Evolutionary conservation across 2,113 vertebrate genomes (phyloP), one percentile per base, ranked within the genome.

Genomic region (Alectura lathami): DNA sequence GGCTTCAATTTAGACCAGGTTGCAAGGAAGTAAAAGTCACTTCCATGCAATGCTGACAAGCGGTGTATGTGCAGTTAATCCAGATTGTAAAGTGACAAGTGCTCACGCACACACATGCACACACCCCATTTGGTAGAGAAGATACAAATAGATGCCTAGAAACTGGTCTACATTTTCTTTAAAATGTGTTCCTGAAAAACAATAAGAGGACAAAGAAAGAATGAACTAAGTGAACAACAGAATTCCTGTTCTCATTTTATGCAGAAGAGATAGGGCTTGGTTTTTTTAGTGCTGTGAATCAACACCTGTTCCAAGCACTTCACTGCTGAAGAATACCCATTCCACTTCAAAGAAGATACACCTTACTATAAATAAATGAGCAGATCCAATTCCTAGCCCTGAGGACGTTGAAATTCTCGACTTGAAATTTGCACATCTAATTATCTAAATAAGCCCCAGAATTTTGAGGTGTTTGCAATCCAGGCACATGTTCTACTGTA

Each of bases 91-190:
- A 73, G 62, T 70, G 70, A 9, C 43, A 83, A 79, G 74, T 92
- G 75, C 13, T n/a, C 45, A 48, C 54, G 27, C 32, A 22, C 0
- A 0, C 24, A 48, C 3, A 1, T 56, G 13, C 1, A 1, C 0
- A 0, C 51, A 24, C 14, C 27, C 26, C 0, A 0, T 80, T 69
- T 45, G 26, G 17, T 38, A 23, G 76, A 75, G 63, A 9, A 77
- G 32, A 42, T 29, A 22, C 69, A 79, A 83, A 85, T 50, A 47
- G 13, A 66, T 21, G 38, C 67, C 6, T 0, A 42, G 62, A 84
- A 82, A 83, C 40, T 48, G 47, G 64, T 59, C 42, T 73, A 2
- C 1, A 27, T 87, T 62, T 76, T 56, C 50, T 51, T 69, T 45
- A 75, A 92, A 73, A 73, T 34, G 9, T 30, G 23, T 82, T 90